Evolutionary conservation across 2,888 invertebrate genomes (phyloP).

Genomic region (Drosophila rubida): DNA sequence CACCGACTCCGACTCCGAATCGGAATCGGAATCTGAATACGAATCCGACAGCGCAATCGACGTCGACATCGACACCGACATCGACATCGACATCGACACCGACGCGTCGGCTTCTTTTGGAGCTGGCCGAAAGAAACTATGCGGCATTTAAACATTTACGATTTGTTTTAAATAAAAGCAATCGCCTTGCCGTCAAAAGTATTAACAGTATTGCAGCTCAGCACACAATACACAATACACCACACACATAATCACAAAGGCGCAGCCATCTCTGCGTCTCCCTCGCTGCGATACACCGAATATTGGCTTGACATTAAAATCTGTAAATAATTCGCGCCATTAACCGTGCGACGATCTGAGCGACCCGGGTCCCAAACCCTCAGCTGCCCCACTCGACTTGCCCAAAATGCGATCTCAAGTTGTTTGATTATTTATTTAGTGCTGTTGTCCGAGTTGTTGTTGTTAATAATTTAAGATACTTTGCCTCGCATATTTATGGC

Average conservation of each 20-base stretch:
- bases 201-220: constrained; percentile 47
- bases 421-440: constrained; percentile 53
- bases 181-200: constrained; percentile 50
- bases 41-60: constrained; percentile 3
- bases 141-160: constrained; percentile 74
- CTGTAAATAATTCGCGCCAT: constrained; percentile 77
- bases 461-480: constrained; percentile 49
- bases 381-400: constrained; percentile 45
- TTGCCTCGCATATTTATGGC: constrained; percentile 62
- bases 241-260: constrained; percentile 63
- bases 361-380: not conserved
- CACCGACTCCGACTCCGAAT: constrained; percentile 3
- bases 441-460: constrained; percentile 40
- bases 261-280: constrained; percentile 50
- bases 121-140: constrained; percentile 52
- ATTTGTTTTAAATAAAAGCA: constrained; percentile 76
- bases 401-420: constrained; percentile 34
- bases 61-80: constrained; percentile 3
- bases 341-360: constrained; percentile 72
- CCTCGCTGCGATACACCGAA: constrained; percentile 24
- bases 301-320: constrained; percentile 66
- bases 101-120: constrained; percentile 56
- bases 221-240: constrained; percentile 12
- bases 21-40: constrained; percentile 6
- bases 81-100: constrained; percentile 1